Conservation (phyloP, 2,888 invertebrate genomes). For the Trichopria drosophilae region DNA sequence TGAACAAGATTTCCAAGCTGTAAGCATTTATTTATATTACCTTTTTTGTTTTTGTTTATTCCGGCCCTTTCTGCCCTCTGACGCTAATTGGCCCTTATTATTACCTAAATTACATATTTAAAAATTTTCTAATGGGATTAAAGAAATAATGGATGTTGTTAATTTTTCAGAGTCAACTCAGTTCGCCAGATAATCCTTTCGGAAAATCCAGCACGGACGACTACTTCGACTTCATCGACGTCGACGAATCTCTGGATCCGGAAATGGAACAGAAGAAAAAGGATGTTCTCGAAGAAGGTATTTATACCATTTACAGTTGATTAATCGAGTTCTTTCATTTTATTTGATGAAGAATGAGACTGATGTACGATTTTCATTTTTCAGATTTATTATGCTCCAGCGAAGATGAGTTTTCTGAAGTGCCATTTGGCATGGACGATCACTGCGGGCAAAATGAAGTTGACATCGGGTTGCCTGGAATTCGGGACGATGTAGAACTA, state of each 20-base stretch:
- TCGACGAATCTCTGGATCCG: slow-evolving; percentile 63
- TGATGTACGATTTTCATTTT: slow-evolving; percentile 22
- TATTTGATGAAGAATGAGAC: neutral
- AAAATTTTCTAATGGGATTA: slow-evolving; percentile 1
- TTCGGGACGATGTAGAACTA: slow-evolving; percentile 43
- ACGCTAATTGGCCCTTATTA: too few relatives aligned
- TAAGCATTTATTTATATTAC: too few relatives aligned
- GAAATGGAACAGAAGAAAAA: slow-evolving; percentile 61
- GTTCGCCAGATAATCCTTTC: slow-evolving; percentile 63
- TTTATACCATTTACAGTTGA: slow-evolving; percentile 38
- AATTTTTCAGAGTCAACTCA: slow-evolving; percentile 61
- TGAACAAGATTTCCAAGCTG: slow-evolving; percentile 60
- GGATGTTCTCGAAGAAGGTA: slow-evolving; percentile 75
- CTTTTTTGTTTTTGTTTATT: too few relatives aligned
- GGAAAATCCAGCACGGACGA: slow-evolving; percentile 59
- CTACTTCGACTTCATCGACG: slow-evolving; percentile 67
- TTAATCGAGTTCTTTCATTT: neutral
- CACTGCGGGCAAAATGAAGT: slow-evolving; percentile 51
- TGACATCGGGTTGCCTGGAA: slow-evolving; percentile 46
- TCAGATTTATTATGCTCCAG: slow-evolving; percentile 72
- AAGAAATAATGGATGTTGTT: too few relatives aligned
- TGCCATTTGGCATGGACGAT: slow-evolving; percentile 62
- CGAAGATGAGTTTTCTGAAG: slow-evolving; percentile 69
- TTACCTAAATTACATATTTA: neutral
- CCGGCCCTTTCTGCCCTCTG: too few relatives aligned